phyloP scores from a whole-genome alignment of 2,113 vertebrate species.

The Callospermophilus lateralis region DNA sequence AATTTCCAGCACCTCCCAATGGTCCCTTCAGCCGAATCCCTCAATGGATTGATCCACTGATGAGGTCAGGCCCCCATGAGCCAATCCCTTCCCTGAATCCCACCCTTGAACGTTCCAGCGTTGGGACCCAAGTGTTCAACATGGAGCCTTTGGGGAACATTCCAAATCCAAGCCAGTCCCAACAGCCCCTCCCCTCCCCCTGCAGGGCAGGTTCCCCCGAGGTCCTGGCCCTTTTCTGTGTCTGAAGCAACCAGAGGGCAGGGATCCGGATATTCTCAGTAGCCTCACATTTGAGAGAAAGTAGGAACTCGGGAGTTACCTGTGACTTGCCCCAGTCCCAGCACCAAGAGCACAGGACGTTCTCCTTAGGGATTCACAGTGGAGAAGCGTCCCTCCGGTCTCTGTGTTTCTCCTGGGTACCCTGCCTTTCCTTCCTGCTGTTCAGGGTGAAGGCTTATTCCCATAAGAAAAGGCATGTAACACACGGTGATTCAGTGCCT shows the following conservation, averaged over 20 bases:
- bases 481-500: constrained; percentile 44
- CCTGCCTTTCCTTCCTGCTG: not conserved
- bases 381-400: not conserved
- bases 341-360: no score
- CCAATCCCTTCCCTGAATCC: not conserved
- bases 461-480: not conserved
- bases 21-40: not conserved
- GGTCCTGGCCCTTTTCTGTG: accelerated
- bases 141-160: not conserved
- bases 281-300: not conserved
- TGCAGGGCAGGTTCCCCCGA: not conserved
- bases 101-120: no score
- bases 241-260: not conserved
- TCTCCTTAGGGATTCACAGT: not conserved
- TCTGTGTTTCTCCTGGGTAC: not conserved
- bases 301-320: not conserved
- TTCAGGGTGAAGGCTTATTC: constrained; percentile 31
- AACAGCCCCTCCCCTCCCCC: not conserved
- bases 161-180: not conserved
- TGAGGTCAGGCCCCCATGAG: no score
- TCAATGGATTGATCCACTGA: not conserved
- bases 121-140: not conserved
- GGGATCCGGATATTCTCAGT: not conserved
- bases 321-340: not conserved
- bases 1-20: no score